These are phyloP conservation scores for Choloepus hoffmanni DNA, from an alignment of 2,113 vertebrate species.

Conservation along the genomic window DNA sequence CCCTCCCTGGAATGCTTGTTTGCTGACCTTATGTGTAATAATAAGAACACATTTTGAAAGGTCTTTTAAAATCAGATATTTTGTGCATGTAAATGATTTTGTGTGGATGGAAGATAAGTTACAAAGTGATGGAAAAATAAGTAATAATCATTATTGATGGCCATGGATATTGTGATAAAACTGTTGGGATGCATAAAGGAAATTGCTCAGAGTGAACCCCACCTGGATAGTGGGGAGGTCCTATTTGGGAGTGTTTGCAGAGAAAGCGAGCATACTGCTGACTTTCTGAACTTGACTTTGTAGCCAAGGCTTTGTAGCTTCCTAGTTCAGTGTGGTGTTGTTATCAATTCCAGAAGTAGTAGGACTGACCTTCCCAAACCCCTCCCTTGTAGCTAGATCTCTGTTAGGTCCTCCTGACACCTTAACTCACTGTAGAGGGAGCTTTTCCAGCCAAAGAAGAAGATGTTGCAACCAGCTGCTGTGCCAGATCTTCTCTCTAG, in stretches of 20 bases:
- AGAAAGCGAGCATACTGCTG: background rate
- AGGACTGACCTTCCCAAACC: background rate
- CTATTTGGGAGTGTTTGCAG: background rate
- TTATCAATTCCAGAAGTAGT: background rate
- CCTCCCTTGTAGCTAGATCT: background rate
- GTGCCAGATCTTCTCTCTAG: background rate
- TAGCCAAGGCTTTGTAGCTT: constrained; percentile 31
- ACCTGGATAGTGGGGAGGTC: background rate
- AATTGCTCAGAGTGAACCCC: background rate
- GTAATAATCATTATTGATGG: background rate
- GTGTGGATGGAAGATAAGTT: constrained; percentile 42
- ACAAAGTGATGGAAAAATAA: constrained; percentile 46
- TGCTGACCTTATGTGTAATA: constrained; percentile 2
- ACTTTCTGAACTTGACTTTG: constrained; percentile 8
- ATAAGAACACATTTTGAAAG: constrained; percentile 58
- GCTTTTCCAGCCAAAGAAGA: background rate
- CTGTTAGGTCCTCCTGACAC: background rate
- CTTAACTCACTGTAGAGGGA: background rate
- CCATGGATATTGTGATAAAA: background rate
- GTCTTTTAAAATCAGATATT: constrained; percentile 63
- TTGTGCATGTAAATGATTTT: constrained; percentile 2
- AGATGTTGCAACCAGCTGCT: background rate
- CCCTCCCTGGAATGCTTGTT: constrained; percentile 52
- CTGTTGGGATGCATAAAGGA: background rate
- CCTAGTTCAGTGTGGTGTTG: background rate